Conservation (phyloP, 2,888 invertebrate genomes). For the Agriotes lineatus region DNA sequence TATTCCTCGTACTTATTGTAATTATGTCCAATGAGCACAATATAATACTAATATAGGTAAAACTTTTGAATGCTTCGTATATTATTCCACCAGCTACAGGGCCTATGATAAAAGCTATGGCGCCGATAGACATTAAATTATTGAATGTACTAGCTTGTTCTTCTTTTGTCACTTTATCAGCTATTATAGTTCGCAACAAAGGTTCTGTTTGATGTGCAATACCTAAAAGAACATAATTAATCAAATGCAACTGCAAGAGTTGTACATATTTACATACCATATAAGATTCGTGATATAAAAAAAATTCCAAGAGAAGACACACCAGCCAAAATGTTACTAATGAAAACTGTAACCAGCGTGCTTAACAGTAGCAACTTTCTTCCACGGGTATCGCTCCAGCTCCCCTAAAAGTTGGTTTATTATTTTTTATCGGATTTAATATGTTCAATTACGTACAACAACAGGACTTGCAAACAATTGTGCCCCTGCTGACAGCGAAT, state of each 20-base stretch:
- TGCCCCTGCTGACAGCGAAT: constrained; percentile 71
- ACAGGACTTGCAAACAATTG: constrained; percentile 73
- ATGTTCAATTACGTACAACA: constrained; percentile 65
- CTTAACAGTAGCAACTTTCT: constrained; percentile 67
- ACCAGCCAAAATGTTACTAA: constrained; percentile 68
- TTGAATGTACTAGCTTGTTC: constrained; percentile 72
- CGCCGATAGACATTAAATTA: constrained; percentile 74
- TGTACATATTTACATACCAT: constrained; percentile 64
- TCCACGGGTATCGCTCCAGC: constrained; percentile 72
- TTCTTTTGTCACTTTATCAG: constrained; percentile 69
- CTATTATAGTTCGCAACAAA: constrained; percentile 72
- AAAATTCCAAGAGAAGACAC: constrained; percentile 66
- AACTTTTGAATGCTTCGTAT: constrained; percentile 67
- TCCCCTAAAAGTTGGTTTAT: constrained; percentile 66
- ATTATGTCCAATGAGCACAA: constrained; percentile 67
- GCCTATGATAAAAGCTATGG: constrained; percentile 75
- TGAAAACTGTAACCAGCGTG: constrained; percentile 67
- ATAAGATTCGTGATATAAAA: constrained; percentile 67
- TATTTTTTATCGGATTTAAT: too few relatives aligned
- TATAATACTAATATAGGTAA: constrained; percentile 64
- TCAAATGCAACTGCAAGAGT: too few relatives aligned
- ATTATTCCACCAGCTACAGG: constrained; percentile 76
- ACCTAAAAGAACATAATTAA: constrained; percentile 67
- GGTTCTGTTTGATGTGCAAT: constrained; percentile 77
- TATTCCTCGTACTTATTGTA: constrained; percentile 69